Base-by-base conservation (phyloP, 2,888 invertebrate genomes). In the Zaprionus bogoriensis region DNA sequence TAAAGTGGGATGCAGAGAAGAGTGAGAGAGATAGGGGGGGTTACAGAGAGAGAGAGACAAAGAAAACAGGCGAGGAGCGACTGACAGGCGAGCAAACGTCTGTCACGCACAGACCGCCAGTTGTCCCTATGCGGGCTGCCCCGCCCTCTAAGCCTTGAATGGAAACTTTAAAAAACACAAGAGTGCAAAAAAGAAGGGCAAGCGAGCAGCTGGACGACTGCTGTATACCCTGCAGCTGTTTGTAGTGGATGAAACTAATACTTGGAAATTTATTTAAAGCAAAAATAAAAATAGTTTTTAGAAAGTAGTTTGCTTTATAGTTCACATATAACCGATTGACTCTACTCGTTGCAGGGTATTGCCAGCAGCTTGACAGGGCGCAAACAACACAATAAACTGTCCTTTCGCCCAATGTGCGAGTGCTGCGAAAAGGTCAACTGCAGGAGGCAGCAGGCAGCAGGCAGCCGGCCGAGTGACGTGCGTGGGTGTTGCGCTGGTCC, bases 361-460 rank as follows among this genome's bases (percentile, higher is more conserved):
- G 42, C 39, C 53, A 60, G 51, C 64, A 69, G 62, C 65, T n/a
- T 58, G 70, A 61, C 64, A 68, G 69, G 64, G 63, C 61, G 65
- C 72, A 78, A 69, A 64, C 67, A 72, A 55, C 62, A 69, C 65
- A 63, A 74, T 67, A 74, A 81, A 84, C 54, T 78, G 82, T 48
- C 67, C 58, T 28, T 73, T 44, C 57, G 48, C 59, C 5, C 17
- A 42, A 36, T 25, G 38, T 50, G 54, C 32, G 45, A 59, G 47
- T 53, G 65, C 59, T 58, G 45, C 53, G 44, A 70, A 77, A 85
- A 87, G 87, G 87, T 85, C 86, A 83, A 82, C 72, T 60, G 46
- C 28, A 53, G 53, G 48, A 19, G 10, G n/a, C 60, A 27, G 58
- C 41, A 44, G 12, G 6, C 20, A 19, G 39, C n/a, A 30, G 10